These are phyloP conservation scores for Excalfactoria chinensis DNA, from an alignment of 2,113 vertebrate genomes.

Conservation along the genomic window DNA sequence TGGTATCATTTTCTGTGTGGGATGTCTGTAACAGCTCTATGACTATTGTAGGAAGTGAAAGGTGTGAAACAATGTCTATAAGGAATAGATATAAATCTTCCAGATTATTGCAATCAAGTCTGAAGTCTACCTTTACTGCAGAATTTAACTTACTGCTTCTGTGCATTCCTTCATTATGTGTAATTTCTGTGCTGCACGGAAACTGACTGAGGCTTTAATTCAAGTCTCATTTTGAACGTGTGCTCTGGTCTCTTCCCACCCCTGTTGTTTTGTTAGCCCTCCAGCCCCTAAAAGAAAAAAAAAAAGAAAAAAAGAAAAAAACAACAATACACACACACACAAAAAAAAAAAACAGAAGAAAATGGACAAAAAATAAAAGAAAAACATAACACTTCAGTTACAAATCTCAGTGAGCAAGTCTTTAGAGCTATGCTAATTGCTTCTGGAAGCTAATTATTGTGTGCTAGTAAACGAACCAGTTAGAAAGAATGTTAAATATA, in stretches of 20 bases:
- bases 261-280: neutral
- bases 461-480: constrained; percentile 12
- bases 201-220: neutral
- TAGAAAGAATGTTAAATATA: constrained; percentile 7
- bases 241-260: neutral
- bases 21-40: neutral
- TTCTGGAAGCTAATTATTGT: constrained; percentile 48
- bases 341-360: neutral
- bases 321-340: no score
- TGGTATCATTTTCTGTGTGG: neutral
- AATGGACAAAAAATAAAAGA: neutral
- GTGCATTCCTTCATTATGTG: neutral
- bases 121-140: neutral
- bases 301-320: neutral
- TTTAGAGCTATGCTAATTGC: neutral
- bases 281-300: no score
- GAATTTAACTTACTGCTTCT: neutral
- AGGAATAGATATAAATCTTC: neutral
- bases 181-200: neutral
- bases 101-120: neutral
- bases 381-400: neutral
- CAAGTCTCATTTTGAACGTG: constrained; percentile 30
- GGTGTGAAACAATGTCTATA: neutral
- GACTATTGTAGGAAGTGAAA: neutral
- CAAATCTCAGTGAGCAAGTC: neutral